A percentile compares a stretch with the other conserved stretches of the same genome.
Conservation (phyloP, 1,140 invertebrate genomes). For the Drosophila sp. region DNA sequence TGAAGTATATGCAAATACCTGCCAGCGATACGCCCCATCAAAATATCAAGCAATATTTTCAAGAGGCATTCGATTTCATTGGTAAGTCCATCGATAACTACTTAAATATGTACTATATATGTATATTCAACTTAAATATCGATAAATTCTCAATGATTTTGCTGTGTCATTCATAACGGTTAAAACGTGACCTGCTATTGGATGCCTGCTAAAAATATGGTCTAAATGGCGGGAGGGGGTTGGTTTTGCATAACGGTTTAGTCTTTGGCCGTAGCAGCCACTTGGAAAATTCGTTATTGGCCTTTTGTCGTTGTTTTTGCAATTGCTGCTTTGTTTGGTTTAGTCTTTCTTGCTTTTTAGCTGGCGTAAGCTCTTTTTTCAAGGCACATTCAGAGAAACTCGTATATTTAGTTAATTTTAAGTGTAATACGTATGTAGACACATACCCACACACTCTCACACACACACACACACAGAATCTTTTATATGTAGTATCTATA, state of each 20-base stretch:
- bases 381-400: slow-evolving; percentile 50
- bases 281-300: slow-evolving; percentile 75
- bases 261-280: slow-evolving; percentile 46
- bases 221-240: background rate
- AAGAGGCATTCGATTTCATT: slow-evolving; percentile 95
- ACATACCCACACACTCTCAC: slow-evolving; percentile 19
- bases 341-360: slow-evolving; percentile 45
- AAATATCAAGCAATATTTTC: slow-evolving; percentile 96
- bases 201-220: slow-evolving; percentile 38
- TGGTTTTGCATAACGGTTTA: slow-evolving; percentile 65
- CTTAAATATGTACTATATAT: background rate
- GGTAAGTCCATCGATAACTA: slow-evolving; percentile 88
- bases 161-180: slow-evolving; percentile 60
- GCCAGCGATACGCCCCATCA: slow-evolving; percentile 94
- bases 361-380: slow-evolving; percentile 64
- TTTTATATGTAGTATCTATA: slow-evolving; percentile 44
- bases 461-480: background rate
- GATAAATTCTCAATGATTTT: slow-evolving; percentile 8
- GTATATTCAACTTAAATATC: background rate
- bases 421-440: slow-evolving; percentile 63
- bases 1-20: slow-evolving; percentile 93
- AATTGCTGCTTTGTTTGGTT: slow-evolving; percentile 7
- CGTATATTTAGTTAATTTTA: slow-evolving; percentile 65
- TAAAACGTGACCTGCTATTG: slow-evolving; percentile 72
- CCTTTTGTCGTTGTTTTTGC: slow-evolving; percentile 42